Base-by-base conservation (phyloP, 2,888 invertebrate genomes). In the Dynastes hyllus region DNA sequence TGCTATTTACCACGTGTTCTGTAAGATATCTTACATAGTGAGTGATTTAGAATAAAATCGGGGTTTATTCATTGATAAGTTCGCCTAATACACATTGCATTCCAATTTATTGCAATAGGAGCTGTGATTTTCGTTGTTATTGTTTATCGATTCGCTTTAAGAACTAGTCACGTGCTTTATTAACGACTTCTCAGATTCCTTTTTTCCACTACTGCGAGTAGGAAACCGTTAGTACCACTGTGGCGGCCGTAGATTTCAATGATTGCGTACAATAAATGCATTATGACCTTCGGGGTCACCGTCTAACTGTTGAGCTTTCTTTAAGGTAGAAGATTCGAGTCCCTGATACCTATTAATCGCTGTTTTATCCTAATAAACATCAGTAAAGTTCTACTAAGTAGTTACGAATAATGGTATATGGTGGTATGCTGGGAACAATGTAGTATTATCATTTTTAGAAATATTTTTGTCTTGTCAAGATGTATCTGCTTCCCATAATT, bases 221-320 rank as follows among this genome's bases (percentile, higher is more conserved):
- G 29, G 51, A 63, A 69, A 78, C 78, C 69, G 76, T 77, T 77
- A 77, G 53, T 77, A 55, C 66, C 76, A 55, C 53, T 73, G 58
- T 51, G 37, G 29, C 51, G 50, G 37, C 40, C 51, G 76, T 66
- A 77, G 76, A 77, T 77, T 77, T 77, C 76, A 66, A 77, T 67
- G 76, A 77, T 77, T 77, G 73, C 58, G 65, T 77, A 77, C 63
- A 71, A 65, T 78, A 71, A 63, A 78, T 71, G 78, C 78, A 78
- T 50, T 51, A 65, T 78, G 78, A 78, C 78, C 78, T 63, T 71
- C 22, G 61, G 78, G 45, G 78, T 78, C 71, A 71, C 58, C 71
- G 71, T 71, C 71, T 78, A 78, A 78, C 78, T 78, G 78, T 78
- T 51, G 61, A 71, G 58, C 61, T 70, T 71, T 78, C 63, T 63